Evolutionary conservation across 1,140 invertebrate genomes (phyloP), one percentile per base, ranked within the genome.

Genomic region (Hycleus phaleratus): DNA sequence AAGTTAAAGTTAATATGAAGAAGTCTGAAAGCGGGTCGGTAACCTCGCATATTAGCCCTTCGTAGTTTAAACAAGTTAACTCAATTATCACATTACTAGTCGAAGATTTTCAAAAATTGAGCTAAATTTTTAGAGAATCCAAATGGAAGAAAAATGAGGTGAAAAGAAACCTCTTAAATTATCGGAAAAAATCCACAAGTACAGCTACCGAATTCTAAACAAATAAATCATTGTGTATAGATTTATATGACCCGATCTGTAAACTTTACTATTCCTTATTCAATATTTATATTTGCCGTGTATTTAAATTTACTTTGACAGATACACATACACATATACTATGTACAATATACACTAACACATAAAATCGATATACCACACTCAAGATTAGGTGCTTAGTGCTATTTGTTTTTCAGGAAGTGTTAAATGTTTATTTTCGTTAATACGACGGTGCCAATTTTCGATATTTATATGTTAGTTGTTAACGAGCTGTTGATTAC

Each of bases 201-300:
- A 54, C 8, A 46, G 51, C 51, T 54, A 54, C 51, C 32, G 51
- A 54, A 26, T 54, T 54, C 18, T 45, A 54, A 54, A 54, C 46
- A 54, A 54, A 54, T 54, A 54, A 26, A 38, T 46, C 6, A 4
- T 45, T 12, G 44, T 54, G 51, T 54, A 45, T 54, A 54, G 1
- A 32, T 32, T 32, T 46, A 54, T 54, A 54, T 54, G 51, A 46
- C 51, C 51, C 44, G 51, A 54, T 54, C 43, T 54, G 51, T 54
- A 54, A 54, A 54, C 51, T 54, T 54, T 54, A 46, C 51, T 43
- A 12, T 46, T 32, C 42, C 44, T 54, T 18, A 46, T 54, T 54
- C 51, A 54, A 54, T 54, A 54, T 54, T 54, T 54, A 54, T 54
- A 54, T 54, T 54, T 54, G 51, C 51, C 43, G 51, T 54, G 51